A percentile compares a stretch with the other conserved stretches of the same genome.
Evolutionary conservation across 2,113 vertebrate species (phyloP).

Genomic region (Murina feae): DNA sequence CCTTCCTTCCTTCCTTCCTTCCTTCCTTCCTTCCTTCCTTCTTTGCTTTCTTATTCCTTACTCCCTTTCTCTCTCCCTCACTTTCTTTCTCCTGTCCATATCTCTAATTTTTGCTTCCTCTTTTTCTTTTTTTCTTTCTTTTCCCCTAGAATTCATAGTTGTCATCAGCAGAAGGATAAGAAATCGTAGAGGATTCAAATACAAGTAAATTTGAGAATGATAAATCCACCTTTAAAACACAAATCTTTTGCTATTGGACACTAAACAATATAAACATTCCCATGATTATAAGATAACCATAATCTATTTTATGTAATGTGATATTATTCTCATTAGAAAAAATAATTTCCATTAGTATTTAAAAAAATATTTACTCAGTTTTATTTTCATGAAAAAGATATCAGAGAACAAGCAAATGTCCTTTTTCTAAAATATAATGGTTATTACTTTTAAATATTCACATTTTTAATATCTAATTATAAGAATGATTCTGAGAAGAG

Average conservation of each 20-base stretch:
- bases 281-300: background rate
- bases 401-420: background rate
- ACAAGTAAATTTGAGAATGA: background rate
- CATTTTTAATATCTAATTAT: background rate
- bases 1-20: background rate
- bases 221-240: background rate
- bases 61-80: accelerated
- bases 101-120: background rate
- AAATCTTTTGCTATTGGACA: background rate
- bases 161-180: background rate
- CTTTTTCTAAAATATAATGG: background rate
- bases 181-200: background rate
- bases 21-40: background rate
- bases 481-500: background rate
- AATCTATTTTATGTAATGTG: background rate
- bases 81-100: background rate
- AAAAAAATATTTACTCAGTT: background rate
- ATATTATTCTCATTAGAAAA: background rate
- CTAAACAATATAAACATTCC: background rate
- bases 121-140: background rate
- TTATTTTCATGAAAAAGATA: background rate
- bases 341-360: background rate
- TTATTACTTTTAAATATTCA: background rate
- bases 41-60: background rate
- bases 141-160: background rate